Evolutionary conservation across 1,140 invertebrate genomes (phyloP).

Genomic region (Sycophaga agraensis): DNA sequence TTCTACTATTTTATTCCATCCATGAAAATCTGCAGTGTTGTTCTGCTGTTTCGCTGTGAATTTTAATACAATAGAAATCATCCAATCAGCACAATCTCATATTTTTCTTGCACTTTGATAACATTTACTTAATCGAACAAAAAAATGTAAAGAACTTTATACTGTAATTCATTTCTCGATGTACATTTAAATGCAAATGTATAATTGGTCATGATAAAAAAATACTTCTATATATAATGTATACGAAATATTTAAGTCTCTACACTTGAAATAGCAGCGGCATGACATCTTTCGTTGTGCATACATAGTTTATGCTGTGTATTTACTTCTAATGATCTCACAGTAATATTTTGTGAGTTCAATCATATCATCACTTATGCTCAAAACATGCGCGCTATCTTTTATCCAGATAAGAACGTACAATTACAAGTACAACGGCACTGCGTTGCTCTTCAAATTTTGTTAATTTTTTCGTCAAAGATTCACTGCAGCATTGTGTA

Average conservation of each 20-base stretch:
- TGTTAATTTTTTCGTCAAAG: neutral
- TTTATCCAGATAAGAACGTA: neutral
- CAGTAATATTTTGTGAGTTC: slow-evolving; percentile 6
- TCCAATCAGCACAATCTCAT: neutral
- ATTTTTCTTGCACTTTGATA: slow-evolving; percentile 1
- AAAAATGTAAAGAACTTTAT: slow-evolving; percentile 11
- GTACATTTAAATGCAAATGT: neutral
- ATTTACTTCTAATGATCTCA: slow-evolving; percentile 16
- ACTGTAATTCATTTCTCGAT: neutral
- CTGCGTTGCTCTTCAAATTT: neutral
- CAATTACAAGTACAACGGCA: neutral
- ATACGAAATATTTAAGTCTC: neutral
- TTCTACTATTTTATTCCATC: neutral
- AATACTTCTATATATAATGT: neutral
- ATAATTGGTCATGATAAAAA: too few species aligned
- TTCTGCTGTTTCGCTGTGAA: neutral
- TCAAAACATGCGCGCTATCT: too few species aligned
- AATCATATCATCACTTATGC: too few species aligned
- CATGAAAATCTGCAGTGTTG: slow-evolving; percentile 9
- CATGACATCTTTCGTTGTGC: neutral
- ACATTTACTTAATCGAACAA: slow-evolving; percentile 12
- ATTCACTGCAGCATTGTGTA: slow-evolving; percentile 7
- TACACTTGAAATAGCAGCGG: neutral
- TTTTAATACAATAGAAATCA: neutral
- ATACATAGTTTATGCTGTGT: slow-evolving; percentile 3